Evolutionary conservation across 2,113 vertebrate species (phyloP), one percentile per base, ranked within the genome.

Genomic region (Ceratotherium simum): DNA sequence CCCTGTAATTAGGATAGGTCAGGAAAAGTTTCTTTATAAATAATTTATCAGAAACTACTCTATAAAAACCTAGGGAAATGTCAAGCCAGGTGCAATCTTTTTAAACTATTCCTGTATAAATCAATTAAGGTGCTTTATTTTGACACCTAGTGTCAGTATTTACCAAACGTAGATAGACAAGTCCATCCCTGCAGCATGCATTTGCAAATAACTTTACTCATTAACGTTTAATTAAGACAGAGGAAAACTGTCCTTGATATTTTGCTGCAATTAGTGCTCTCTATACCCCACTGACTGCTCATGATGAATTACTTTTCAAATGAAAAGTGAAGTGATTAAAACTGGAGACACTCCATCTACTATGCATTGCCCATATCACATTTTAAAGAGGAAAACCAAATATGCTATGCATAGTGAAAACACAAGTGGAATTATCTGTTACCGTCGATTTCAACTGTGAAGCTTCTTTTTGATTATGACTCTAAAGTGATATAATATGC

Each of bases 231-330:
- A 99, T 99, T 99, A 99, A 99, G 99, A 99, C 98, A 98, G 98
- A 99, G 98, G 98, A 99, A 99, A 99, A 99, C 98, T 99, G 98
- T 99, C 98, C 98, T 99, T 99, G 98, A 99, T 99, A 99, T 99
- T 99, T 99, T 99, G 98, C 98, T 98, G 98, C 98, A 99, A 99
- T 99, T 99, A 99, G 98, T 98, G 98, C 98, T 99, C 98, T 99
- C 98, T 99, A 98, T 98, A 99, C 98, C 98, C 98, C 98, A 99
- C 98, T 99, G 99, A 98, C 98, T 99, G 98, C 97, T 98, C 98
- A 96, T 99, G 99, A 99, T 99, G 98, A 99, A 99, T 99, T 99
- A 99, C 98, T 99, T 99, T 98, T 98, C 98, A 99, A 99, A 99
- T 99, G 98, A 99, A 99, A 99, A 99, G 98, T 99, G 99, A 99